Percentiles rank a stretch among this genome's conserved stretches.
phyloP scores from a whole-genome alignment of 2,797 vertebrate genomes.

The Cuculus canorus region DNA sequence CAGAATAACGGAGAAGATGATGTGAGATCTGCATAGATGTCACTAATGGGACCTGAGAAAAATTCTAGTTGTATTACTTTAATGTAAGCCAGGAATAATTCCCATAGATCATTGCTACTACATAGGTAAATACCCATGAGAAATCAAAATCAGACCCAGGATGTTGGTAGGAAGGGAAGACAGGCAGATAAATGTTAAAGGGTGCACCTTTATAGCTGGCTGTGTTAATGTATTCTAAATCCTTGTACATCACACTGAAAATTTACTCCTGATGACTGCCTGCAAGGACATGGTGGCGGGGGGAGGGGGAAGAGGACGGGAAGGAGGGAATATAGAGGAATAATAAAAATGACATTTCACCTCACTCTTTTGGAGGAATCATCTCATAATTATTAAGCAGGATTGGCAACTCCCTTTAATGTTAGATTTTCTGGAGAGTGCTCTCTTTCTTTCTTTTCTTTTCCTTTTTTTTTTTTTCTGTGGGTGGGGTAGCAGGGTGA shows the following conservation, averaged over 20 bases:
- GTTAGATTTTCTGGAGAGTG: not conserved
- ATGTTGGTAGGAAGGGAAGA: not conserved
- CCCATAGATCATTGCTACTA: not conserved
- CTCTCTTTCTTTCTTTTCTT: not conserved
- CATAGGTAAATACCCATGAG: not conserved
- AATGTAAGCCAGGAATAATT: not conserved
- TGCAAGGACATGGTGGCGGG: not conserved
- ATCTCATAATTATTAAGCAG: slow-evolving; percentile 27
- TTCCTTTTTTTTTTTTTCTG: not conserved
- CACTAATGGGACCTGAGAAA: not conserved
- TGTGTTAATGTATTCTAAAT: slow-evolving; percentile 42
- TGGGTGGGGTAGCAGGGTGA: not conserved
- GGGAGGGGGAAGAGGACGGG: not conserved
- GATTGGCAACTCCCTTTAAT: slow-evolving; percentile 23
- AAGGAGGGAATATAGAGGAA: not conserved
- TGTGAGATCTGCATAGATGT: not conserved
- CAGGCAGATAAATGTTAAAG: not conserved
- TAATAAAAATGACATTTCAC: slow-evolving; percentile 37
- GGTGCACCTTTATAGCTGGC: not conserved
- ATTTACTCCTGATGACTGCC: not conserved
- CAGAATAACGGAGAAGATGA: not conserved
- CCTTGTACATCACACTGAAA: not conserved
- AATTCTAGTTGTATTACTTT: not conserved
- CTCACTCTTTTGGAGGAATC: not conserved
- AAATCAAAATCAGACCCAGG: not conserved